Evolutionary conservation across 2,888 invertebrate species (phyloP), one percentile per base, ranked within the genome.

Genomic region (Plagodis dolabraria): DNA sequence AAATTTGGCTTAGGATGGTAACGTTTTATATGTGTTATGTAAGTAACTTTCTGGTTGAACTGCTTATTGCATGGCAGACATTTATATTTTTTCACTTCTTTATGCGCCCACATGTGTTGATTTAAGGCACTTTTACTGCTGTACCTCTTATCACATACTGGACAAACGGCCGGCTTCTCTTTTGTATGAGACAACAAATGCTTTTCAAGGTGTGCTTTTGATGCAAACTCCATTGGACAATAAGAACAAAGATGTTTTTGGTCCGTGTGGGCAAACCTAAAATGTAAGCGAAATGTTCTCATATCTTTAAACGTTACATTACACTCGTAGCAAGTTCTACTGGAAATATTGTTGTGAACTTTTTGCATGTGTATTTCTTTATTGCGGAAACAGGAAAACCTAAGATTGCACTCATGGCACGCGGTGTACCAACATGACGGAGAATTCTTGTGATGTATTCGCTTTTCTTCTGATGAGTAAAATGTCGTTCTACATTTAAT

Each of bases 31-130:
- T 79, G 75, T 7, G 65, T 63, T 47, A 67, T 71, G 67, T 71
- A 76, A 56, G 72, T 69, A n/a, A 75, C 63, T 63, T 57, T 70
- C 57, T 76, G 76, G 34, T 68, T 72, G 38, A 76, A 77, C 33
- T 69, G 65, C 33, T 67, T 75, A 34, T 70, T 65, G 11, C 77
- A 79, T 9, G 60, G 36, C 42, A 53, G 48, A 38, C 78, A 75
- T 40, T 62, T 58, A 56, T 72, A 74, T 22, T 70, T 66, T 33
- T 71, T 74, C 0, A 54, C 61, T 33, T 64, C 60, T 0, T 63
- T 62, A 47, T 79, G 79, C 10, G 68, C 70, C 70, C 74, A 74
- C 74, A 74, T 76, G 43, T 77, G 76, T 53, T 74, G 71, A 51
- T 60, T 53, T n/a, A 64, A 35, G 5, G 45, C 40, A 9, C 53